Evolutionary conservation across 2,797 vertebrate genomes (phyloP), one percentile per base, ranked within the genome.

Genomic region (Botia kubotai): DNA sequence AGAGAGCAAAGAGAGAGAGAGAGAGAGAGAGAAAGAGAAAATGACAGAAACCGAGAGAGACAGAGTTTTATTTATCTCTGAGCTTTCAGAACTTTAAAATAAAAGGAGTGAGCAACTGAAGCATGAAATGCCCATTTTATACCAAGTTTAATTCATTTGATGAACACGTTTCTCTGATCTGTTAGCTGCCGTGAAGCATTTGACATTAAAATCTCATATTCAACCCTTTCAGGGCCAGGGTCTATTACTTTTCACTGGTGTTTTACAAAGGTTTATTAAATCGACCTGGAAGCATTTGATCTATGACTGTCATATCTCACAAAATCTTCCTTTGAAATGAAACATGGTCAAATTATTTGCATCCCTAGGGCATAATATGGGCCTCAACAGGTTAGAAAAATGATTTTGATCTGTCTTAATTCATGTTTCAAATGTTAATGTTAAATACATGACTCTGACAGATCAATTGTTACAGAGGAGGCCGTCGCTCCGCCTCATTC

Each of bases 31-130:
- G 53, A 57, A 57, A 16, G 14, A 72, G 19, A 68, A 36, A 83
- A 57, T 43, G 52, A 57, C 48, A 48, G 46, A 71, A 52, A 53
- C 46, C 46, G 46, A 67, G 62, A 53, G 68, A 65, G 48, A 19
- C 14, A 53, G 46, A 74, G 71, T 43, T 26, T 73, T 58, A 72
- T 85, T 82, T 77, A 80, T 65, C 48, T 52, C 67, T 48, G 55
- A 66, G 75, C 57, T 53, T 36, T 21, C 21, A 60, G 16, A 8
- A 63, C 57, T 70, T 48, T 36, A 72, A 75, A 57, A 57, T 57
- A 19, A 57, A 57, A 23, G n/a, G 29, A 33, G 33, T 39, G 43
- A 79, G 68, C 26, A 50, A 67, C 70, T 68, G n/a, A 55, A 75
- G 73, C 60, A 52, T 75, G 48, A 75, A 75, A 75, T 75, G 73